A percentile compares a stretch with the other conserved stretches of the same genome.
phyloP scores from a whole-genome alignment of 1,140 invertebrate species.

The Aporrectodea caliginosa region DNA sequence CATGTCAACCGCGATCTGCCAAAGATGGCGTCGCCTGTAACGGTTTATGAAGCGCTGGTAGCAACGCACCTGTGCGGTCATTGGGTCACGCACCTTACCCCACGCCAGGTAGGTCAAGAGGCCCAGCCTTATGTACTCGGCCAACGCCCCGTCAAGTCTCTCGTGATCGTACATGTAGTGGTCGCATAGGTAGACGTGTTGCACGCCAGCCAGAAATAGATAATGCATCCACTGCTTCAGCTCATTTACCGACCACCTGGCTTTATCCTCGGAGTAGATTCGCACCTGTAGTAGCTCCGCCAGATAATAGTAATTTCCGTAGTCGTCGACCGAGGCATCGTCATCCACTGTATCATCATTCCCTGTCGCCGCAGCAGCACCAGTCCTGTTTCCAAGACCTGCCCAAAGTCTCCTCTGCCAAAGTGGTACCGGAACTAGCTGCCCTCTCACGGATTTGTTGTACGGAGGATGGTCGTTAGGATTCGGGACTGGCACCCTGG shows the following conservation, averaged over 20 bases:
- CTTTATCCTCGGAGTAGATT: slow-evolving; percentile 26
- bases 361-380: slow-evolving; percentile 20
- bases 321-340: background rate
- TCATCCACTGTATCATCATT: slow-evolving; percentile 17
- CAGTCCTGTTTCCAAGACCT: background rate
- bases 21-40: slow-evolving; percentile 13
- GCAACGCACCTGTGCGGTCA: slow-evolving; percentile 23
- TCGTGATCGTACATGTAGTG: slow-evolving; percentile 19
- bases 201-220: slow-evolving; percentile 24
- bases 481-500: background rate
- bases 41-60: slow-evolving; percentile 18
- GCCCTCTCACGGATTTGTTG: background rate
- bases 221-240: slow-evolving; percentile 31
- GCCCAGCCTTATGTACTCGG: slow-evolving; percentile 8
- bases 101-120: slow-evolving; percentile 24
- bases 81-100: slow-evolving; percentile 21
- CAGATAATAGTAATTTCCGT: slow-evolving; percentile 5
- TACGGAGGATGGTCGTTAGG: background rate
- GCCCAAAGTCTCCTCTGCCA: background rate
- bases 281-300: slow-evolving; percentile 23
- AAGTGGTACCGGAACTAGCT: background rate
- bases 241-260: slow-evolving; percentile 26
- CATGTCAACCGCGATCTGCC: slow-evolving; percentile 31
- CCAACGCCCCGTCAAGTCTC: slow-evolving; percentile 10
- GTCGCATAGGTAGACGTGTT: slow-evolving; percentile 25